A percentile compares a stretch with the other conserved stretches of the same genome.
Conservation (phyloP, 1,140 invertebrate species). For the Pogonomyrmex barbatus region DNA sequence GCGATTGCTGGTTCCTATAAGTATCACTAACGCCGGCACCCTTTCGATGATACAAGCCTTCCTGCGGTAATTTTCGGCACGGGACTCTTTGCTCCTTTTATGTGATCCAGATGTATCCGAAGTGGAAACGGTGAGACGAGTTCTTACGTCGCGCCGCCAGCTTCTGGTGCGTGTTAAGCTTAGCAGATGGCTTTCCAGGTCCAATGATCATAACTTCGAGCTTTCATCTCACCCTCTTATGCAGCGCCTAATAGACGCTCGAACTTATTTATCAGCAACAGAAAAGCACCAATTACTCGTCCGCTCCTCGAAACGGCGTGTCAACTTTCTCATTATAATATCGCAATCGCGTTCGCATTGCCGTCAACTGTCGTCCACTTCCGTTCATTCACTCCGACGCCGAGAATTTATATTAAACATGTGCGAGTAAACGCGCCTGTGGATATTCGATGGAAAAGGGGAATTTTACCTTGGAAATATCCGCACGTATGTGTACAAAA, state of each 20-base stretch:
- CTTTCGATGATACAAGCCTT: slow-evolving; percentile 73
- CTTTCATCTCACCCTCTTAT: slow-evolving; percentile 43
- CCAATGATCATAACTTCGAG: slow-evolving; percentile 69
- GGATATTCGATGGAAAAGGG: slow-evolving; percentile 33
- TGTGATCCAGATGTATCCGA: slow-evolving; percentile 77
- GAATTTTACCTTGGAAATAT: background rate
- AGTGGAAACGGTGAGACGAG: slow-evolving; percentile 25
- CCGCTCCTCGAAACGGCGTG: slow-evolving; percentile 51
- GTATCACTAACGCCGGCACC: slow-evolving; percentile 65
- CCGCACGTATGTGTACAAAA: background rate
- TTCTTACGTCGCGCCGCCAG: slow-evolving; percentile 61
- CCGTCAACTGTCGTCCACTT: slow-evolving; percentile 60
- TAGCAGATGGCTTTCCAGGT: slow-evolving; percentile 65
- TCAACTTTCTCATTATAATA: slow-evolving; percentile 76
- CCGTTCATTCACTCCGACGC: slow-evolving; percentile 43
- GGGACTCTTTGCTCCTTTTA: slow-evolving; percentile 69
- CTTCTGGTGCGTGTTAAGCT: slow-evolving; percentile 72
- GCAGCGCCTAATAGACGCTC: slow-evolving; percentile 61
- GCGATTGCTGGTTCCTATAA: slow-evolving; percentile 41
- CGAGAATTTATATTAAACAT: slow-evolving; percentile 73
- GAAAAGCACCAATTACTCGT: slow-evolving; percentile 70
- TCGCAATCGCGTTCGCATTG: slow-evolving; percentile 49
- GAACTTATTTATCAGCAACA: slow-evolving; percentile 79
- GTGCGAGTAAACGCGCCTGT: slow-evolving; percentile 57
- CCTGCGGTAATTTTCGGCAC: slow-evolving; percentile 49